Evolutionary conservation across 2,888 invertebrate genomes (phyloP).

Genomic region (Latrodectus hesperus): DNA sequence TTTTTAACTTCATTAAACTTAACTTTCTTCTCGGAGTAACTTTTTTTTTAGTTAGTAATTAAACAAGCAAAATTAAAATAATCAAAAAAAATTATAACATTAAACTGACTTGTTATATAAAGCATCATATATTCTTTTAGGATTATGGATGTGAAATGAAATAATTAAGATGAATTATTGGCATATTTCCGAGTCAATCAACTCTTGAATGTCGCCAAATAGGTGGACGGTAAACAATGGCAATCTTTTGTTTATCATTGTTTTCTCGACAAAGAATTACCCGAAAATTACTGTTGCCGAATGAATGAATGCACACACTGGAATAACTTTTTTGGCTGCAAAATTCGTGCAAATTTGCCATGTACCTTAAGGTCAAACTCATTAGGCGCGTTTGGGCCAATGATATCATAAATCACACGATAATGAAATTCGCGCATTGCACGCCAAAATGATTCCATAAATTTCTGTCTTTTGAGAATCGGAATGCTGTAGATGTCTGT

Average conservation of each 20-base stretch:
- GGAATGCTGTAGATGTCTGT: background rate
- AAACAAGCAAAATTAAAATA: too few species aligned
- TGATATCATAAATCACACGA: conserved; percentile 34
- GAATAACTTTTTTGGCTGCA: background rate
- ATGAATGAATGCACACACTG: background rate
- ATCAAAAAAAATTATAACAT: too few species aligned
- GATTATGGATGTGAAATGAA: too few species aligned
- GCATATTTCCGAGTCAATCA: too few species aligned
- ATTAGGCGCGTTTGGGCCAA: conserved; percentile 32
- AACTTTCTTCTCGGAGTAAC: too few species aligned
- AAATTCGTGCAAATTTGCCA: conserved; percentile 20
- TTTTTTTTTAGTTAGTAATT: too few species aligned
- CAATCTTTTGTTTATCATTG: background rate
- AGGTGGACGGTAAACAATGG: background rate
- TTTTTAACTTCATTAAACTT: too few species aligned
- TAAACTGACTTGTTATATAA: too few species aligned
- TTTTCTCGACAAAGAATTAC: background rate
- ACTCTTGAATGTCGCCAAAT: background rate
- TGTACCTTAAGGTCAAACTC: conserved; percentile 38
- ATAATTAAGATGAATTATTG: too few species aligned
- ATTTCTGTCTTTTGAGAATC: conserved; percentile 12
- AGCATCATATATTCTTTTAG: too few species aligned
- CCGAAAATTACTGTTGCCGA: background rate
- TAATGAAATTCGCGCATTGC: conserved; percentile 51
- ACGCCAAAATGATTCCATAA: conserved; percentile 41